A percentile compares a stretch with the other conserved stretches of the same genome.
phyloP scores from a whole-genome alignment of 1,140 invertebrate species.

The Babylonia areolata region DNA sequence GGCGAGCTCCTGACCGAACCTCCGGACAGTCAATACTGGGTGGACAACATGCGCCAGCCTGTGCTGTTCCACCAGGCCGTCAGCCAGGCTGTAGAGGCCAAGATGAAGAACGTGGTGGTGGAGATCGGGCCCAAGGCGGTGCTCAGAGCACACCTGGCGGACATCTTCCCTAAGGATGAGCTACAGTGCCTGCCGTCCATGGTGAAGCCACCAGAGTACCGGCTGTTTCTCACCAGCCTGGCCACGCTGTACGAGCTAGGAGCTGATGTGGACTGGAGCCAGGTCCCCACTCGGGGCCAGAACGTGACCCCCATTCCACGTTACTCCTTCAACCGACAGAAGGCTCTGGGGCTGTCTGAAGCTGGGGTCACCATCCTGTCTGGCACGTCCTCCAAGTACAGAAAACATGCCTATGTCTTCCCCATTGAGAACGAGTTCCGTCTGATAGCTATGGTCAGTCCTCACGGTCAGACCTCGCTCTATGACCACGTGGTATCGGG shows the following conservation, averaged over 20 bases:
- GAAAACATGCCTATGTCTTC: background rate
- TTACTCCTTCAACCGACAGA: conserved; percentile 44
- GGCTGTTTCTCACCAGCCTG: conserved; percentile 35
- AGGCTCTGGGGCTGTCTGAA: background rate
- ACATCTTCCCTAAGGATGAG: conserved; percentile 30
- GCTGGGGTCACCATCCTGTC: background rate
- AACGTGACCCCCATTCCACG: conserved; percentile 35
- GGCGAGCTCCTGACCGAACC: conserved; percentile 34
- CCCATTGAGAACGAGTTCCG: conserved; percentile 5
- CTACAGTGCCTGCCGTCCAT: conserved; percentile 43
- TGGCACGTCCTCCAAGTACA: background rate
- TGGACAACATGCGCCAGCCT: conserved; percentile 52
- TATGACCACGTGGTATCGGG: conserved; percentile 48
- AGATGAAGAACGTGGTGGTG: conserved; percentile 52
- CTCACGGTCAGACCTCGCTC: conserved; percentile 35
- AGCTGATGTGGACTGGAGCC: conserved; percentile 46
- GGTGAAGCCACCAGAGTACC: conserved; percentile 48
- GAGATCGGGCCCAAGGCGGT: conserved; percentile 63
- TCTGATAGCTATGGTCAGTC: conserved; percentile 35
- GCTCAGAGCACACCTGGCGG: conserved; percentile 46
- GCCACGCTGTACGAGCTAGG: conserved; percentile 39
- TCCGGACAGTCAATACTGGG: conserved; percentile 50
- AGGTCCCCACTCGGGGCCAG: conserved; percentile 22
- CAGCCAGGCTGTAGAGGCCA: conserved; percentile 22
- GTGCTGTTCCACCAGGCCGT: conserved; percentile 53